A percentile compares a stretch with the other conserved stretches of the same genome.
Conservation (phyloP, 2,888 invertebrate genomes). For the Drosophila eohydei region DNA sequence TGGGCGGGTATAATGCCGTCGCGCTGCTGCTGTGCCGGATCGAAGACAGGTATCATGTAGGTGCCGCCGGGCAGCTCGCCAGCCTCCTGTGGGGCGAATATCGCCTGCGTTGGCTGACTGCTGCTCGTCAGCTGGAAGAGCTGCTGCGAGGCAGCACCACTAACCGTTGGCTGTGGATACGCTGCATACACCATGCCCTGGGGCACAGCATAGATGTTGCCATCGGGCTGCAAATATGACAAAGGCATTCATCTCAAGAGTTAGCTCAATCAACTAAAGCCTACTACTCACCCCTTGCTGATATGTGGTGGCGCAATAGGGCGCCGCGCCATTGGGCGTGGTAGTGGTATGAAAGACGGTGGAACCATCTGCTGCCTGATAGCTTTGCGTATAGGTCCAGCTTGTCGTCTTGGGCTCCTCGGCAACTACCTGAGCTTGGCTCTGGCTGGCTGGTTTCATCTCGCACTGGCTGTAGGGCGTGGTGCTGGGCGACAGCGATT, state of each 20-base stretch:
- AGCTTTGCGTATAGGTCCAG: slow-evolving; percentile 84
- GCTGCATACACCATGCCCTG: slow-evolving; percentile 85
- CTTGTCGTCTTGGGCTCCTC: slow-evolving; percentile 78
- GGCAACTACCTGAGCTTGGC: slow-evolving; percentile 49
- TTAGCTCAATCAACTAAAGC: no score
- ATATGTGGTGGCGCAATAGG: slow-evolving; percentile 84
- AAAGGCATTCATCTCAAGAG: not conserved
- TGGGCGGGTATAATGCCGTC: slow-evolving; percentile 82
- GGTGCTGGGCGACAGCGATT: slow-evolving; percentile 81
- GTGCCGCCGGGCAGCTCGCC: slow-evolving; percentile 84
- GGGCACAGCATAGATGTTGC: slow-evolving; percentile 85
- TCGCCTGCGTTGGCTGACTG: slow-evolving; percentile 64
- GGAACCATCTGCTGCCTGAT: slow-evolving; percentile 83
- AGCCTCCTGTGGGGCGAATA: slow-evolving; percentile 71
- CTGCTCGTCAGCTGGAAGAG: slow-evolving; percentile 69
- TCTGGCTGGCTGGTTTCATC: slow-evolving; percentile 62
- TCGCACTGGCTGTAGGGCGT: slow-evolving; percentile 82
- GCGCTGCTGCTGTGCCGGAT: slow-evolving; percentile 82
- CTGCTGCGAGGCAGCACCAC: slow-evolving; percentile 61
- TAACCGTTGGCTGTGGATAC: slow-evolving; percentile 82
- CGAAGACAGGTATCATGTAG: slow-evolving; percentile 85
- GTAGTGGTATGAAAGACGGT: slow-evolving; percentile 83
- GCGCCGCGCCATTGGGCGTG: slow-evolving; percentile 78
- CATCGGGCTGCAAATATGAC: slow-evolving; percentile 81
- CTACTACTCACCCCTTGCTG: slow-evolving; percentile 84